Conservation (phyloP, 2,888 invertebrate species). For the Microchrysa polita region DNA sequence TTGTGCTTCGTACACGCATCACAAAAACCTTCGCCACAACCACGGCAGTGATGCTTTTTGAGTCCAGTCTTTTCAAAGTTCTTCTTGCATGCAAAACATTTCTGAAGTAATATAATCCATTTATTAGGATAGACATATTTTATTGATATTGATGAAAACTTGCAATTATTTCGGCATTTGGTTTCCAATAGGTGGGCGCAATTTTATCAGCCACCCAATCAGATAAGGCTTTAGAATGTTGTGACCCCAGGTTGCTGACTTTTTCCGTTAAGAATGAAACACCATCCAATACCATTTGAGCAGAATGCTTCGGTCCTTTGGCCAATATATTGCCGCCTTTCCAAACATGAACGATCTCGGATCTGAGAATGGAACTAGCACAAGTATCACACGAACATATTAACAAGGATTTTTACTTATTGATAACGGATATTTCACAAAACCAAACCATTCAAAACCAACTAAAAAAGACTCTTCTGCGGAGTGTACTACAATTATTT, state of each 20-base stretch:
- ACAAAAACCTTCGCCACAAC: slow-evolving; percentile 84
- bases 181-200: slow-evolving; percentile 83
- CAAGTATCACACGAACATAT: slow-evolving; percentile 29
- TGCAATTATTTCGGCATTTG: slow-evolving; percentile 78
- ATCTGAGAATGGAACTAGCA: slow-evolving; percentile 56
- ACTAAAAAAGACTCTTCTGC: no score
- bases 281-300: slow-evolving; percentile 73
- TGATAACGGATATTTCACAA: neutral
- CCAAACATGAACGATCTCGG: slow-evolving; percentile 77
- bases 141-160: slow-evolving; percentile 49
- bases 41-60: slow-evolving; percentile 78
- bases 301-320: slow-evolving; percentile 68
- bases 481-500: no score
- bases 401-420: neutral
- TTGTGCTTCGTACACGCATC: slow-evolving; percentile 74
- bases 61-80: slow-evolving; percentile 68
- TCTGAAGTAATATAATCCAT: slow-evolving; percentile 60
- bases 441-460: neutral
- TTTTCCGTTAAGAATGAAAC: slow-evolving; percentile 72
- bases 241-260: slow-evolving; percentile 72
- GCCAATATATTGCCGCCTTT: slow-evolving; percentile 66
- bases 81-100: slow-evolving; percentile 73
- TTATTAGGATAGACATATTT: no score
- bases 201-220: slow-evolving; percentile 78
- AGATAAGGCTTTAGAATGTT: slow-evolving; percentile 74